These are phyloP conservation scores for Andrena bucephala DNA, from an alignment of 2,888 invertebrate species.

Conservation along the genomic window DNA sequence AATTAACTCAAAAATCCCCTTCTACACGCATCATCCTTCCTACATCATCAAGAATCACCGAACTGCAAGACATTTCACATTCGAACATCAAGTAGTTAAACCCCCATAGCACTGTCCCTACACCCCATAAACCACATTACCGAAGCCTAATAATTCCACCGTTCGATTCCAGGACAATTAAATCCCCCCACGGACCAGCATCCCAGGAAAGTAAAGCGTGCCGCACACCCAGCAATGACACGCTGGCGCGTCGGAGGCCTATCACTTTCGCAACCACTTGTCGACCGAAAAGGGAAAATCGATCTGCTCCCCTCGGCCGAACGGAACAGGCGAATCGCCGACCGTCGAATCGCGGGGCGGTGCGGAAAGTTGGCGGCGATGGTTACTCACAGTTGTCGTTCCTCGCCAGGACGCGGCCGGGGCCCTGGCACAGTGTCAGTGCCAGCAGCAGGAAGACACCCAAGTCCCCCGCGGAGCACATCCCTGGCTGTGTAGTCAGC, in stretches of 20 bases:
- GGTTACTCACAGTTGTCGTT: constrained; percentile 80
- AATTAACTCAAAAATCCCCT: too few relatives aligned
- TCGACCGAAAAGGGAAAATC: constrained; percentile 21
- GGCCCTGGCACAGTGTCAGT: constrained; percentile 59
- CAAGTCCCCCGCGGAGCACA: constrained; percentile 60
- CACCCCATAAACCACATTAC: background rate
- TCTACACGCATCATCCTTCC: too few relatives aligned
- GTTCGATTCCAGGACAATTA: background rate
- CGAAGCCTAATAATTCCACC: background rate
- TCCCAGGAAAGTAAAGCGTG: background rate
- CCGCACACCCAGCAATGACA: constrained; percentile 8
- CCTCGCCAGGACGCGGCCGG: constrained; percentile 66
- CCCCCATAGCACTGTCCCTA: background rate
- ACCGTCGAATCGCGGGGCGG: background rate
- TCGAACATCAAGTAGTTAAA: background rate
- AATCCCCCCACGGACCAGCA: background rate
- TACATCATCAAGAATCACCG: too few relatives aligned
- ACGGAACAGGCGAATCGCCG: background rate
- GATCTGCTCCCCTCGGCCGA: background rate
- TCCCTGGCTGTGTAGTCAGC: constrained; percentile 41
- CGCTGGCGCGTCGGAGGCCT: background rate
- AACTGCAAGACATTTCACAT: too few relatives aligned
- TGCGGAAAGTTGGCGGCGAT: background rate
- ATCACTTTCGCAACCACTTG: constrained; percentile 38
- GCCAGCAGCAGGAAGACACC: constrained; percentile 67